phyloP scores from a whole-genome alignment of 2,113 vertebrate genomes.

The Sinocyclocheilus rhinocerous region DNA sequence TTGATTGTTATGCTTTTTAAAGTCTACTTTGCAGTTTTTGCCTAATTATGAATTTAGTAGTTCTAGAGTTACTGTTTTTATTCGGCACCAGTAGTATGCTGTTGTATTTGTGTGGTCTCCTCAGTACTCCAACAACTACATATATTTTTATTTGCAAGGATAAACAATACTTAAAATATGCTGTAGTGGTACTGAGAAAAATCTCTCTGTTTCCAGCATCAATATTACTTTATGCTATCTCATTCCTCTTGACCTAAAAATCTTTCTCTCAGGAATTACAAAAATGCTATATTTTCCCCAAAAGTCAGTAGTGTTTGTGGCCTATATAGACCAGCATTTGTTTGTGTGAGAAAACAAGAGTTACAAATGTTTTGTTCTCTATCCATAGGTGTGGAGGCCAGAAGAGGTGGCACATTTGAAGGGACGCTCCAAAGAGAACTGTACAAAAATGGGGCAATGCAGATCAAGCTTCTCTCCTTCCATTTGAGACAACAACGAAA shows the following conservation, averaged over 20 bases:
- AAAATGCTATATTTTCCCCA: not conserved
- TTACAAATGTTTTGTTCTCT: constrained; percentile 44
- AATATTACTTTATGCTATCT: not conserved
- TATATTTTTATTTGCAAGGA: not conserved
- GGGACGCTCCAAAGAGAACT: constrained; percentile 48
- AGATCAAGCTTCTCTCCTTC: constrained; percentile 63
- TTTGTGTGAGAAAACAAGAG: not conserved
- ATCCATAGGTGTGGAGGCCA: constrained; percentile 56
- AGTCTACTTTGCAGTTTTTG: not conserved
- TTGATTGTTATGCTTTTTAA: not conserved
- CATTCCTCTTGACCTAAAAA: not conserved
- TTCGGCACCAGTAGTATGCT: not conserved
- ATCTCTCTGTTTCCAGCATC: not conserved
- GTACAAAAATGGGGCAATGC: constrained; percentile 70
- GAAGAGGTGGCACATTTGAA: constrained; percentile 38
- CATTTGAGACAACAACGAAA: constrained; percentile 65
- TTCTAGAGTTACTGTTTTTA: not conserved
- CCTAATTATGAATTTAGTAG: not conserved
- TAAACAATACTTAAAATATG: too few relatives aligned
- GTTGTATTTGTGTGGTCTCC: not conserved
- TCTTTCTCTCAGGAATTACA: not conserved
- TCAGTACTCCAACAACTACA: not conserved
- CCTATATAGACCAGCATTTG: not conserved
- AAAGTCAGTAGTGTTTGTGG: not conserved
- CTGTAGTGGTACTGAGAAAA: not conserved